A percentile compares a stretch with the other conserved stretches of the same genome.
Conservation (phyloP, 2,113 vertebrate species). For the Ellobius talpinus region DNA sequence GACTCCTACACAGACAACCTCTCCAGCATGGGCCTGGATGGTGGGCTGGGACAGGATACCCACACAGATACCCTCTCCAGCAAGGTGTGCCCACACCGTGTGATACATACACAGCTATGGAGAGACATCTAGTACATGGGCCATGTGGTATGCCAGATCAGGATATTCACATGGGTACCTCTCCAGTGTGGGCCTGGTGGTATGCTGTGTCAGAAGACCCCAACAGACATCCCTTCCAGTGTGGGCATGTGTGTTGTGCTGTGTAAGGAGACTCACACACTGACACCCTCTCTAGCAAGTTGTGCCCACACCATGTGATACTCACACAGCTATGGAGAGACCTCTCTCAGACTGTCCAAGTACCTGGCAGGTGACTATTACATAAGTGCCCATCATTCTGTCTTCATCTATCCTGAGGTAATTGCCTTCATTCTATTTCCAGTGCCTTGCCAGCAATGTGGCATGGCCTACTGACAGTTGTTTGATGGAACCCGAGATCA, state of each 20-base stretch:
- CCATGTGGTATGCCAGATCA: not conserved
- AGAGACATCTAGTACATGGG: not conserved
- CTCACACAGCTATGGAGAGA: not conserved
- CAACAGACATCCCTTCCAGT: not conserved
- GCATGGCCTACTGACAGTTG: constrained; percentile 74
- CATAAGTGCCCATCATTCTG: constrained; percentile 69
- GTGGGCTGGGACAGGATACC: not conserved
- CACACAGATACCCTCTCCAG: not conserved
- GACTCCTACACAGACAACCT: not conserved
- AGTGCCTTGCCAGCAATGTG: constrained; percentile 64
- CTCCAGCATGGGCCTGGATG: not conserved
- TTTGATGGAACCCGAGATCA: constrained; percentile 74
- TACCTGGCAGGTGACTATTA: constrained; percentile 51
- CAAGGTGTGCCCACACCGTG: not conserved
- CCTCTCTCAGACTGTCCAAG: not conserved
- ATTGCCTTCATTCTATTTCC: constrained; percentile 78
- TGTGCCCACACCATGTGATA: not conserved
- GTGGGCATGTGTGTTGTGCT: not conserved
- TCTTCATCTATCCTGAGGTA: constrained; percentile 73
- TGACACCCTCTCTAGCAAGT: not conserved
- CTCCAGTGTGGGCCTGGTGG: not conserved
- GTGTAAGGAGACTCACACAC: not conserved
- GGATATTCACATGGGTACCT: too few species aligned
- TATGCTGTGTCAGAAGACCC: not conserved
- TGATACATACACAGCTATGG: not conserved